Evolutionary conservation across 2,888 invertebrate genomes (phyloP).

Genomic region (Ferdinandea cuprea): DNA sequence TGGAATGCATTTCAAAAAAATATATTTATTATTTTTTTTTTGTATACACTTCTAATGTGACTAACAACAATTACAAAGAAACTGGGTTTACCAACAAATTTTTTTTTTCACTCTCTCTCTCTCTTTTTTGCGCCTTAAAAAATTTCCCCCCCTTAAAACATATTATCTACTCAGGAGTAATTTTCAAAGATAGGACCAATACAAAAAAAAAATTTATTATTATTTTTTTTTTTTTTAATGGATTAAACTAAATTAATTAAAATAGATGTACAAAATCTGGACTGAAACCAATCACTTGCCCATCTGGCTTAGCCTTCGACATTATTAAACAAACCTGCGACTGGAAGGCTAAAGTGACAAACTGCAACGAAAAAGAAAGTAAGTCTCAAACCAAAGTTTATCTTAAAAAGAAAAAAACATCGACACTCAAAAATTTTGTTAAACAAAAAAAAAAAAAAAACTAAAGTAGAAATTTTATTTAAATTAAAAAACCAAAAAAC

Average conservation of each 20-base stretch:
- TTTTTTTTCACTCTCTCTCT: no score
- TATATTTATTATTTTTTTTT: constrained; percentile 33
- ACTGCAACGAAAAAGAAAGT: constrained; percentile 98
- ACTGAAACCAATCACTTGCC: constrained; percentile 98
- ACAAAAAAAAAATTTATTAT: constrained; percentile 20
- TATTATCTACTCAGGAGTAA: neutral
- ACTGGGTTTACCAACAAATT: constrained; percentile 57
- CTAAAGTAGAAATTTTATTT: constrained; percentile 8
- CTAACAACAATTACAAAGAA: constrained; percentile 56
- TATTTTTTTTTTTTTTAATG: constrained; percentile 14
- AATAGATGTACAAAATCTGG: constrained; percentile 93
- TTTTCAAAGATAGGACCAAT: neutral
- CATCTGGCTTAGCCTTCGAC: constrained; percentile 98
- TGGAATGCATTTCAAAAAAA: constrained; percentile 67
- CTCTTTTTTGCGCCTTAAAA: constrained; percentile 27
- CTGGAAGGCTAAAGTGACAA: constrained; percentile 99
- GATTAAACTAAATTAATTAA: constrained; percentile 58
- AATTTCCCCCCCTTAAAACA: constrained; percentile 16
- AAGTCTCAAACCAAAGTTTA: constrained; percentile 86
- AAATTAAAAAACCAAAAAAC: constrained; percentile 50
- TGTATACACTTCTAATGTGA: constrained; percentile 61
- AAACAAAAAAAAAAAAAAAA: constrained; percentile 76
- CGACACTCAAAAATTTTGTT: constrained; percentile 72
- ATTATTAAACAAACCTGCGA: constrained; percentile 99
- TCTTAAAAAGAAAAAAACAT: constrained; percentile 71